phyloP scores from a whole-genome alignment of 2,888 invertebrate species.

The Himalopsyche kuldschensis region DNA sequence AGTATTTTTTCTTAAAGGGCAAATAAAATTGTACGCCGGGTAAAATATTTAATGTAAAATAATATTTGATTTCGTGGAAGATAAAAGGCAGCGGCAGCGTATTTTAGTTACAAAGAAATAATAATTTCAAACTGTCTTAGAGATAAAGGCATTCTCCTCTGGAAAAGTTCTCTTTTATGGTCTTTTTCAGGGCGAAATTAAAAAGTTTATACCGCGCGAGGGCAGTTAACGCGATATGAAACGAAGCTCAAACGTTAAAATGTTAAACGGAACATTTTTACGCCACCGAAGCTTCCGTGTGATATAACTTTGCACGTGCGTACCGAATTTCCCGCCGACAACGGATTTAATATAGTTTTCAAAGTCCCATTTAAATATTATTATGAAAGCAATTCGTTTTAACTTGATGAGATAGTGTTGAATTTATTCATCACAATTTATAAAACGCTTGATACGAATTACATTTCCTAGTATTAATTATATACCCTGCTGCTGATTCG shows the following conservation, averaged over 20 bases:
- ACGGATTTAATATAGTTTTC: slow-evolving; percentile 1
- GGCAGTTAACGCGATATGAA: slow-evolving; percentile 34
- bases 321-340: not conserved
- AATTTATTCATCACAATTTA: not conserved
- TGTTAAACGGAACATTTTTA: slow-evolving; percentile 1
- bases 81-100: slow-evolving; percentile 34
- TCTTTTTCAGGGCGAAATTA: slow-evolving; percentile 39
- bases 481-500: too few relatives aligned
- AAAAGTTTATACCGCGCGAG: slow-evolving; percentile 38
- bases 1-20: not conserved
- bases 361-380: not conserved
- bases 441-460: too few relatives aligned
- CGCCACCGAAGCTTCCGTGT: not conserved
- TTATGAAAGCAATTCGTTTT: not conserved
- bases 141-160: slow-evolving; percentile 38
- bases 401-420: not conserved
- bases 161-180: slow-evolving; percentile 39
- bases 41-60: slow-evolving; percentile 36
- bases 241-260: slow-evolving; percentile 28
- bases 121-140: slow-evolving; percentile 38
- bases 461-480: too few relatives aligned
- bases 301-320: not conserved
- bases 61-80: slow-evolving; percentile 39
- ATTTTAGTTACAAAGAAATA: slow-evolving; percentile 40
- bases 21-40: not conserved